These are phyloP conservation scores for Macrophya annulata DNA, from an alignment of 2,888 invertebrate genomes.

Conservation along the genomic window DNA sequence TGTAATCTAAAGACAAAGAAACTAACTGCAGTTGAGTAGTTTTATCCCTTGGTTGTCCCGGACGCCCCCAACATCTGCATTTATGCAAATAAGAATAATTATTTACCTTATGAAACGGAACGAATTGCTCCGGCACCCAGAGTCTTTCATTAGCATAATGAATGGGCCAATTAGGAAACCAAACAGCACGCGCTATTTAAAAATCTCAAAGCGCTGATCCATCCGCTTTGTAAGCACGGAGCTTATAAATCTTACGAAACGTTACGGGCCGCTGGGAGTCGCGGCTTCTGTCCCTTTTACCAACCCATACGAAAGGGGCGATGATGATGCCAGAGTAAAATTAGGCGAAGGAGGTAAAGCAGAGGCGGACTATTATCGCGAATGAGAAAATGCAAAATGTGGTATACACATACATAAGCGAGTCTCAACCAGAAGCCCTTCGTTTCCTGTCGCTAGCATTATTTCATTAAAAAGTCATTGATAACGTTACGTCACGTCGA, in stretches of 20 bases:
- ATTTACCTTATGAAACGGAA: conserved; percentile 68
- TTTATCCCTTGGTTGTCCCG: not conserved
- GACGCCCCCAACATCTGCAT: conserved; percentile 44
- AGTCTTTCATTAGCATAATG: conserved; percentile 73
- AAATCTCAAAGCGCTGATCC: conserved; percentile 57
- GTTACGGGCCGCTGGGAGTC: conserved; percentile 45
- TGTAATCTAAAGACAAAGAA: not conserved
- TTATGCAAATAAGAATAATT: conserved; percentile 59
- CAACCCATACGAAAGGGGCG: not conserved
- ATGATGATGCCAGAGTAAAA: not conserved
- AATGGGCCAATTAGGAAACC: conserved; percentile 72
- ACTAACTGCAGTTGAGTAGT: conserved; percentile 7
- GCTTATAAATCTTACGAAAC: conserved; percentile 63
- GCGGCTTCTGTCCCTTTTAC: conserved; percentile 13
- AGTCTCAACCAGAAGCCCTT: conserved; percentile 59
- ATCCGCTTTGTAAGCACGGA: conserved; percentile 56
- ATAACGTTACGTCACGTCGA: conserved; percentile 62
- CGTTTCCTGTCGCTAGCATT: conserved; percentile 71
- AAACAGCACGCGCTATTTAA: conserved; percentile 56
- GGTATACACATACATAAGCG: not conserved
- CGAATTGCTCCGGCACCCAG: conserved; percentile 65
- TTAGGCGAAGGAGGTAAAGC: not conserved
- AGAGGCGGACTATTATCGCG: not conserved
- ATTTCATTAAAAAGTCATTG: conserved; percentile 72
- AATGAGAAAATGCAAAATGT: conserved; percentile 33